phyloP scores from a whole-genome alignment of 1,140 invertebrate genomes.

The Caerostris extrusa region DNA sequence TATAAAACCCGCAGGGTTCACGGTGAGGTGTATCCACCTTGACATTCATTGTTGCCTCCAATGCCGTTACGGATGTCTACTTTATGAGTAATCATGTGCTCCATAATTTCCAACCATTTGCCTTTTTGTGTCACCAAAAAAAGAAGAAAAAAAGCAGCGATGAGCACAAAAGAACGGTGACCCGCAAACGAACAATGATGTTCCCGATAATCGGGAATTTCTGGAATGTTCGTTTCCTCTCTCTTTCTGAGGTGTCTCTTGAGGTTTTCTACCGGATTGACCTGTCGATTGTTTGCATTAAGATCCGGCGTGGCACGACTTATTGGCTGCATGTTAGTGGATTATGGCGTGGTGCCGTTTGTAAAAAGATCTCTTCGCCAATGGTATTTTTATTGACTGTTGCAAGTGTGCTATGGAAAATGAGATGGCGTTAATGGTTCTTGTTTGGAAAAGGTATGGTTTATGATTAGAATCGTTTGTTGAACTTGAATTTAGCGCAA shows the following conservation, averaged over 20 bases:
- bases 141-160: neutral
- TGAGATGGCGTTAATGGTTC: no score
- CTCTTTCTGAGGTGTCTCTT: neutral
- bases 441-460: no score
- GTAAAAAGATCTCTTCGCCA: no score
- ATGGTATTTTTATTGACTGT: no score
- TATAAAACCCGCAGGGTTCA: no score
- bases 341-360: no score
- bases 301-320: neutral
- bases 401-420: no score
- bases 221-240: neutral
- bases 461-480: no score
- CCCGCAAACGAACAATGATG: neutral
- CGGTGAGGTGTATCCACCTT: neutral
- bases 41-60: neutral
- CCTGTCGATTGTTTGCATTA: neutral
- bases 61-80: neutral
- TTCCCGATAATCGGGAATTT: neutral
- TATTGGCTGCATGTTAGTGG: no score
- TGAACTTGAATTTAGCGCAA: no score
- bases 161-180: constrained; percentile 2
- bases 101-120: neutral
- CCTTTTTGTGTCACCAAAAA: neutral
- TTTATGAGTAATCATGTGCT: neutral
- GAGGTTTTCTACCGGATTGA: neutral